Percentiles rank a stretch among this genome's conserved stretches.
phyloP scores from a whole-genome alignment of 2,113 vertebrate genomes.

The Panurus biarmicus region DNA sequence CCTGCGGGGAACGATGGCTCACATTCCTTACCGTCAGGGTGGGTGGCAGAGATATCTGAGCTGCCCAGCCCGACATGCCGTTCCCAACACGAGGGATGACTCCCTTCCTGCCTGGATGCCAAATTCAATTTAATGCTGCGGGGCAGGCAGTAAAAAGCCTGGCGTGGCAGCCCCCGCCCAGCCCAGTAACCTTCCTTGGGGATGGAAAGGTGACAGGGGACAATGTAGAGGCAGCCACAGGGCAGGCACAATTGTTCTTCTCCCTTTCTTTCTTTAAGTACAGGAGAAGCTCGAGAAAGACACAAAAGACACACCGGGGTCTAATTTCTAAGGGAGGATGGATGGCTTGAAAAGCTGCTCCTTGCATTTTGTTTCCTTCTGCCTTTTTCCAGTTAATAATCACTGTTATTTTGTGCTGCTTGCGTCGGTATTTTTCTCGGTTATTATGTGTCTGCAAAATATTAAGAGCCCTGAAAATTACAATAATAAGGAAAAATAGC shows the following conservation, averaged over 20 bases:
- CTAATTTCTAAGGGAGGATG: background rate
- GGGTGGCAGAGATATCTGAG: background rate
- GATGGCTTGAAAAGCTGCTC: background rate
- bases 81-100: background rate
- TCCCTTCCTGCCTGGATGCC: conserved; percentile 36
- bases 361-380: background rate
- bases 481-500: background rate
- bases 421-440: background rate
- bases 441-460: conserved; percentile 19
- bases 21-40: background rate
- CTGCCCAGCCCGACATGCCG: background rate
- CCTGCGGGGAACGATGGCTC: background rate
- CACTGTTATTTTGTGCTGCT: background rate
- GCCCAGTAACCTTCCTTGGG: background rate
- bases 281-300: background rate
- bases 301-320: background rate
- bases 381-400: conserved; percentile 6
- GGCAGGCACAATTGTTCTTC: background rate
- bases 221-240: background rate
- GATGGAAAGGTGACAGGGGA: background rate
- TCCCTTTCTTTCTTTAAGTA: background rate
- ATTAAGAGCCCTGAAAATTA: conserved; percentile 13
- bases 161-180: background rate
- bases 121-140: background rate
- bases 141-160: background rate